phyloP scores from a whole-genome alignment of 2,113 vertebrate species.

The Nannobrachium achirus region DNA sequence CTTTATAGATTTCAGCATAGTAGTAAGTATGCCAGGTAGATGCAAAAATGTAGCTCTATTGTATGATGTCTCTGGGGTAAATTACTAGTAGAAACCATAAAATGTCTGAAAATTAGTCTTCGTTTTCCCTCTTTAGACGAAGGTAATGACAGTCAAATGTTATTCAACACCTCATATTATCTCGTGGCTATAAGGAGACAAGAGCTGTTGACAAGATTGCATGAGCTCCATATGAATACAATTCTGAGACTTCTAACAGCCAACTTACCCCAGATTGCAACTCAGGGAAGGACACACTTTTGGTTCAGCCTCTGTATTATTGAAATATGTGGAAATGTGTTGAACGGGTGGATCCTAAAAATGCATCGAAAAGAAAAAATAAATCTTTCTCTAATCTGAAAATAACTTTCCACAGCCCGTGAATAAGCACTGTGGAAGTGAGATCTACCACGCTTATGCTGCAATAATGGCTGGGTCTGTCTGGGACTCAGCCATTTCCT shows the following conservation, averaged over 20 bases:
- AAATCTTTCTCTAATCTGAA: constrained; percentile 65
- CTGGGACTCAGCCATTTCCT: constrained; percentile 63
- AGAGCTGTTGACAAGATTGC: constrained; percentile 1
- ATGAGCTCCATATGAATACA: constrained; percentile 10
- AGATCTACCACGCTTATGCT: constrained; percentile 70
- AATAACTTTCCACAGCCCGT: constrained; percentile 69
- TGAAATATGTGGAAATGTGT: constrained; percentile 70
- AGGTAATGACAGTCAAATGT: constrained; percentile 5
- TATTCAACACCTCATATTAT: background rate
- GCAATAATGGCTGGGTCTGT: constrained; percentile 65
- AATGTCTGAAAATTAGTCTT: background rate
- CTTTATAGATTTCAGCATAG: background rate
- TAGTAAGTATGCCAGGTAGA: constrained; percentile 14
- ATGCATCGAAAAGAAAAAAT: constrained; percentile 35
- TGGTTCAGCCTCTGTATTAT: constrained; percentile 41
- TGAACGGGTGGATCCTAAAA: constrained; percentile 43
- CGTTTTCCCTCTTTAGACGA: background rate
- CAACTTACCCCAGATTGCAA: no score
- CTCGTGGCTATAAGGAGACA: background rate
- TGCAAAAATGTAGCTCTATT: constrained; percentile 9
- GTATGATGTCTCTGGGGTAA: background rate
- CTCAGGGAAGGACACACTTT: constrained; percentile 21
- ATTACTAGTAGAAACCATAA: background rate
- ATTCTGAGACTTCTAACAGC: no score
- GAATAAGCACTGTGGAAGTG: constrained; percentile 67